These are phyloP conservation scores for Sebastes elongatus DNA, from an alignment of 2,797 vertebrate genomes.

Conservation along the genomic window DNA sequence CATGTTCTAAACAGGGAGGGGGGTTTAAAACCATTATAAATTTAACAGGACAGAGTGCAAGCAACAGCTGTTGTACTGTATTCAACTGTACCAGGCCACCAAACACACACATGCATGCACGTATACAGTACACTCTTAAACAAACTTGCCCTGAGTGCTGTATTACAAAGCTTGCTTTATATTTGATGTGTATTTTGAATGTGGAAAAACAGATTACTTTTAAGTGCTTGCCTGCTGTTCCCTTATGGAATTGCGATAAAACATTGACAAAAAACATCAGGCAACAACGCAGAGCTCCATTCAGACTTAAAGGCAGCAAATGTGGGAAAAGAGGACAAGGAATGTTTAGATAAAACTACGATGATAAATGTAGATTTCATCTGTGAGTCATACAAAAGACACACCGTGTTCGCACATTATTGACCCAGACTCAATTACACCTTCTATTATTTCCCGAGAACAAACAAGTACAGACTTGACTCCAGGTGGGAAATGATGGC, in stretches of 20 bases:
- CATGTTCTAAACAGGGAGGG: slow-evolving; percentile 31
- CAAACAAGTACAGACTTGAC: slow-evolving; percentile 70
- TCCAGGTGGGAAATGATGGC: slow-evolving; percentile 46
- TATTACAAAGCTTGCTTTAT: slow-evolving; percentile 34
- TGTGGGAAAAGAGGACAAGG: background rate
- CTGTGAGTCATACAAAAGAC: slow-evolving; percentile 14
- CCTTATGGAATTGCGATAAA: background rate
- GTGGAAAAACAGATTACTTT: slow-evolving; percentile 16
- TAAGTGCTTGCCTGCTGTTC: slow-evolving; percentile 21
- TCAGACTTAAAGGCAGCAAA: slow-evolving; percentile 6
- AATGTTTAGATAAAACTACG: background rate
- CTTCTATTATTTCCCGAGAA: slow-evolving; percentile 31
- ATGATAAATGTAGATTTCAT: slow-evolving; percentile 3
- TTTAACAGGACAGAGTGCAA: slow-evolving; percentile 73
- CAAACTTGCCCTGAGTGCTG: slow-evolving; percentile 28
- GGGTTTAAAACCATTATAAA: slow-evolving; percentile 64
- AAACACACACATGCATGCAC: background rate
- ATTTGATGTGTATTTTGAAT: slow-evolving; percentile 32
- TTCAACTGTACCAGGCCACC: slow-evolving; percentile 28
- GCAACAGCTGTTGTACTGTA: slow-evolving; percentile 62
- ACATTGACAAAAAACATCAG: background rate
- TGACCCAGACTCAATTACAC: slow-evolving; percentile 37
- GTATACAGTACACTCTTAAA: background rate
- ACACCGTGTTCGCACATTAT: slow-evolving; percentile 7
- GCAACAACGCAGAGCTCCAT: slow-evolving; percentile 6